Conservation (phyloP, 2,113 vertebrate species). For the Hyaena hyaena region DNA sequence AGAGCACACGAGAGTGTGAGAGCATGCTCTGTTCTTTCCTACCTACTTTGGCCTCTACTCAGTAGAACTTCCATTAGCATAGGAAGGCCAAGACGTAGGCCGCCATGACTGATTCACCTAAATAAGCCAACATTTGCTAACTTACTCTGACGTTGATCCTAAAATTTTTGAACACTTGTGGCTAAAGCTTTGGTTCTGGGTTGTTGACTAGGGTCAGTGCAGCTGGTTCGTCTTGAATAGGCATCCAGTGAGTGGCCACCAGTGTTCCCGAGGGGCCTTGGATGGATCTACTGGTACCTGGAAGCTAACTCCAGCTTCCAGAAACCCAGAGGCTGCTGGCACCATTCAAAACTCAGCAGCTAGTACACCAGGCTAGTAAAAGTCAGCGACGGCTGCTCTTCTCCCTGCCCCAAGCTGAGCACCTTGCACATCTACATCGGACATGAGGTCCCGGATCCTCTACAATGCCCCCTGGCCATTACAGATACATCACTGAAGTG, state of each 20-base stretch:
- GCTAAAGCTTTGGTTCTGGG: constrained; percentile 2
- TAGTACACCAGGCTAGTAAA: neutral
- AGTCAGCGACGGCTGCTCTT: neutral
- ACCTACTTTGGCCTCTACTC: neutral
- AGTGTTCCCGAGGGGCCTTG: neutral
- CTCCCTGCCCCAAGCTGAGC: neutral
- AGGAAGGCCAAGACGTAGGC: neutral
- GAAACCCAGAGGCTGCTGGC: neutral
- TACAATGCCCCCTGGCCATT: neutral
- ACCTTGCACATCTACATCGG: neutral
- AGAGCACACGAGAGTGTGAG: no score
- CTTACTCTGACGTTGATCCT: neutral
- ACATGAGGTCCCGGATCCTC: neutral
- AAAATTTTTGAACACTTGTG: neutral
- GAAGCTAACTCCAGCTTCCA: neutral
- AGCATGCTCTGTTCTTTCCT: neutral
- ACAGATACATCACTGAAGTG: neutral
- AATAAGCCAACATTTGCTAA: neutral
- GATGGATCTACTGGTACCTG: neutral
- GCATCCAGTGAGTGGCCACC: neutral
- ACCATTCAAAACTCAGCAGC: neutral
- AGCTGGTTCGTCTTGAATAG: neutral
- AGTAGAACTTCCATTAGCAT: neutral
- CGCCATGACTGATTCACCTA: neutral
- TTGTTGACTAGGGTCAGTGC: neutral